Evolutionary conservation across 2,113 vertebrate species (phyloP).

Genomic region (Mormoops blainvillei): DNA sequence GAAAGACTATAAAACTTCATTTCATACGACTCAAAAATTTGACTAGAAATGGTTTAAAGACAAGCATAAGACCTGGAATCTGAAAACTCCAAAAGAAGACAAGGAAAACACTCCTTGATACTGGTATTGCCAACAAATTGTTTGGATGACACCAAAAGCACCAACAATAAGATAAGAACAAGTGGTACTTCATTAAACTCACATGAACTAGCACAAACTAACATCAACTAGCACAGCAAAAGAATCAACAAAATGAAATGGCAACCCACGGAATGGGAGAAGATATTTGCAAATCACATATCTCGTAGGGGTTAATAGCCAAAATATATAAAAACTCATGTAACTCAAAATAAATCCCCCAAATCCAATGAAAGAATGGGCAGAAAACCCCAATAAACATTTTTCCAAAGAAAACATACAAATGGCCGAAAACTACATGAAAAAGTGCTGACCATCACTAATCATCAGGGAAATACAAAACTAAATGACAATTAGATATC

Average conservation of each 20-base stretch:
- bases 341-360: neutral
- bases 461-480: neutral
- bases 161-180: neutral
- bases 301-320: neutral
- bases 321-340: neutral
- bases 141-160: neutral
- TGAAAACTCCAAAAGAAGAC: neutral
- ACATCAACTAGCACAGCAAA: neutral
- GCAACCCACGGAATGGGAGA: neutral
- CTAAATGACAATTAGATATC: neutral
- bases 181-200: neutral
- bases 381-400: neutral
- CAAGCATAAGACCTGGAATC: neutral
- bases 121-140: neutral
- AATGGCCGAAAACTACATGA: neutral
- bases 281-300: neutral
- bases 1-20: neutral
- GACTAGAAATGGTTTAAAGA: neutral
- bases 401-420: neutral
- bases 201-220: neutral
- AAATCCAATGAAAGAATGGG: neutral
- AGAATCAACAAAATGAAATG: neutral
- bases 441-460: neutral
- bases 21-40: neutral
- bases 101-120: neutral